Percentiles rank a stretch among this genome's conserved stretches.
Conservation (phyloP, 2,797 vertebrate species). For the Rhodeus uyekii region DNA sequence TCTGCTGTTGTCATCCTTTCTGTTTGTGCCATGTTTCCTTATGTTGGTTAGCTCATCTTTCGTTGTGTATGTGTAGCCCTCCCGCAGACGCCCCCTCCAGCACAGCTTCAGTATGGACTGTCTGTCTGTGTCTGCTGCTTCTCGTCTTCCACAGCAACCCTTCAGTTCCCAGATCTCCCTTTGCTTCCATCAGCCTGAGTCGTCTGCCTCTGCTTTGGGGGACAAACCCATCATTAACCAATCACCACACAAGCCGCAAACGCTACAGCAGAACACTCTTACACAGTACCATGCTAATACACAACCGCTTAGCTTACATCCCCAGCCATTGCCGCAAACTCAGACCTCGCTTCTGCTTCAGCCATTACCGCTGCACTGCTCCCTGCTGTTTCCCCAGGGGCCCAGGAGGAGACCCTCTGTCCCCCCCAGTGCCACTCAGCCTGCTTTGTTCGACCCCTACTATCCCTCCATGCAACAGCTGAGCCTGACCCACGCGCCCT, state of each 20-base stretch:
- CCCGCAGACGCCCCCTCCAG: conserved; percentile 70
- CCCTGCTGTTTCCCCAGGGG: conserved; percentile 54
- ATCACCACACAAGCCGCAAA: conserved; percentile 40
- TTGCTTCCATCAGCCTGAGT: conserved; percentile 64
- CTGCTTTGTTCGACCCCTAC: conserved; percentile 38
- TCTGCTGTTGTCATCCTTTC: conserved; percentile 39
- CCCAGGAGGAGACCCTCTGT: conserved; percentile 55
- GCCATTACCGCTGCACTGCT: conserved; percentile 49
- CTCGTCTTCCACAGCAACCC: conserved; percentile 50
- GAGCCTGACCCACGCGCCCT: conserved; percentile 48
- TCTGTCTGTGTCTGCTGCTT: conserved; percentile 67
- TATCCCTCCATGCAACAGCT: conserved; percentile 43
- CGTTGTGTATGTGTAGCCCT: conserved; percentile 64
- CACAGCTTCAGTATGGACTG: conserved; percentile 76
- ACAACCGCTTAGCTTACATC: background rate
- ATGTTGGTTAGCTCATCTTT: conserved; percentile 11
- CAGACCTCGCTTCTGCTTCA: conserved; percentile 22
- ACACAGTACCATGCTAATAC: background rate
- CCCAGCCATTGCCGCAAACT: conserved; percentile 5
- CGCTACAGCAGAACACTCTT: conserved; percentile 10
- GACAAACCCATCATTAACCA: conserved; percentile 45
- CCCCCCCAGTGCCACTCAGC: conserved; percentile 36
- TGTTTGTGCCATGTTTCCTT: background rate
- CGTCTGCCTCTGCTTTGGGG: conserved; percentile 44
- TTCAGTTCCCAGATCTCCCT: conserved; percentile 73